These are phyloP conservation scores for Eriosoma lanigerum DNA, from an alignment of 1,140 invertebrate species.

Conservation along the genomic window DNA sequence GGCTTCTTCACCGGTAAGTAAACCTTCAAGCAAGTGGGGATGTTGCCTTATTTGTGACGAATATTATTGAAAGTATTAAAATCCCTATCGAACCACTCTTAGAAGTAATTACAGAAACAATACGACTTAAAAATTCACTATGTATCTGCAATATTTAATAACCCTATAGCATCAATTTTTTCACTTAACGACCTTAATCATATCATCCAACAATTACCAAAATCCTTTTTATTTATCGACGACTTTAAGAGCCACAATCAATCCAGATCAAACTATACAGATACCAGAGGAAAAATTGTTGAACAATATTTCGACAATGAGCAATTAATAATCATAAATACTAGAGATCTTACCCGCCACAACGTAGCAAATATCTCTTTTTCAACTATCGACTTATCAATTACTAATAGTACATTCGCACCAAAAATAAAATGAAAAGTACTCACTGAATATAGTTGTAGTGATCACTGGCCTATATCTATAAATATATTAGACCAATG, in stretches of 20 bases:
- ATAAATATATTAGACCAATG: neutral
- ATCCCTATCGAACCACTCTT: neutral
- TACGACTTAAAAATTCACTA: neutral
- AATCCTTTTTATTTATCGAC: neutral
- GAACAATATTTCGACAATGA: neutral
- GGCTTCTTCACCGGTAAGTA: neutral
- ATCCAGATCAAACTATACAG: neutral
- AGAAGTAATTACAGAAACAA: neutral
- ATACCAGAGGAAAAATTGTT: neutral
- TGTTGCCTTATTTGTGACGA: neutral
- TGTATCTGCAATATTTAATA: neutral
- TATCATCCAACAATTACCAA: neutral
- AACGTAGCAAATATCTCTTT: constrained; percentile 6
- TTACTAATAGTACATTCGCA: neutral
- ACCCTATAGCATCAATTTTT: neutral
- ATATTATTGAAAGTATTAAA: neutral
- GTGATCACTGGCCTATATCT: constrained; percentile 12
- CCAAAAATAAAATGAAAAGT: constrained; percentile 16
- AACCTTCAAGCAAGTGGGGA: neutral
- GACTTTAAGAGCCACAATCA: neutral
- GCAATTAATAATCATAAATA: neutral
- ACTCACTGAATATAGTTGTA: constrained; percentile 7
- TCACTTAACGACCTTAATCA: neutral
- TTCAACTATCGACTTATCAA: constrained; percentile 10
- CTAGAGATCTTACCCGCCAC: neutral